Base-by-base conservation (phyloP, 2,797 vertebrate genomes). In the Hemibagrus guttatus region DNA sequence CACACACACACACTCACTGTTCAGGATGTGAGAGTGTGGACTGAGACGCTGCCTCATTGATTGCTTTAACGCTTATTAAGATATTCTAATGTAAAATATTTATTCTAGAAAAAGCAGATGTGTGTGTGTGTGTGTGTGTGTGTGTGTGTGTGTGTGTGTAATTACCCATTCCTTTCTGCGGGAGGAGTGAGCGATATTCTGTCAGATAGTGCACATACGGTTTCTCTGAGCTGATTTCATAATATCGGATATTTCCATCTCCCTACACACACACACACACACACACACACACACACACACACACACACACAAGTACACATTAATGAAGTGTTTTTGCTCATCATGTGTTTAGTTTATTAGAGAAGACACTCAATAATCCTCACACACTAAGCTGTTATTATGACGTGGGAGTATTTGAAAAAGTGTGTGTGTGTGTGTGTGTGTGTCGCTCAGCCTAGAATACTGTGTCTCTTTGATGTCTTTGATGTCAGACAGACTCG, bases 91-190 rank as follows among this genome's bases (percentile, higher is more conserved):
- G 84, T 64, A 64, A 11, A 64, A 11, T 4, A 35, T 16, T 14
- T 66, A 66, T 4, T n/a, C 5, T 35, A 2, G 23, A 61, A 56
- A 39, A 39, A 39, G 35, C 35, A 39, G 4, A 39, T 49, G 83
- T 66, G 68, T 63, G 42, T 74, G 72, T 49, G 7, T 49, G 39
- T 76, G 42, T 61, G 49, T 74, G 63, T 79, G 64, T 42, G 35
- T 80, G 78, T 84, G 84, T 86, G 35, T 75, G 80, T 54, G 84
- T 21, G 26, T 28, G 64, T 85, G 68, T 39, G 19, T 91, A 0
- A 97, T 96, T 92, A 99, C 98, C 97, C 84, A 99, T 94, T 93
- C 98, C 98, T 93, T 99, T 99, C 95, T 99, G 98, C 28, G 98
- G 98, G 87, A 95, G 92, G 52, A 46, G 85, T 58, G 98, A 99